Evolutionary conservation across 2,113 vertebrate genomes (phyloP), one percentile per base, ranked within the genome.

Genomic region (Melospiza melodia): DNA sequence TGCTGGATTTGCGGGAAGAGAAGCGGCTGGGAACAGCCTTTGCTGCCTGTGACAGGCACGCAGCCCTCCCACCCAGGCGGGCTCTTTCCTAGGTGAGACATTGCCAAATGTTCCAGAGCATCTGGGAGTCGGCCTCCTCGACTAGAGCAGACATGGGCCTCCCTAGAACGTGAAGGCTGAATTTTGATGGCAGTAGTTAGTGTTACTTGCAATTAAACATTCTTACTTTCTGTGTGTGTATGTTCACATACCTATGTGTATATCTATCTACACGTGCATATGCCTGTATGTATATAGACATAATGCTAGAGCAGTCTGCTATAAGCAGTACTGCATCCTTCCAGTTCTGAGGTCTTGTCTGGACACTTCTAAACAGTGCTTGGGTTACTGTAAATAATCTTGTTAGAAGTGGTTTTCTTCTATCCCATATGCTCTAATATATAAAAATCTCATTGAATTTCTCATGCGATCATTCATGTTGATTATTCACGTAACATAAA

Each of bases 181-280:
- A 24, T 43, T 55, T 75, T 1, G 4, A 5, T 67, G 48, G 27
- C 14, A 84, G 48, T 35, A 37, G 35, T 65, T 63, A 21, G 46
- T 46, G 39, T 78, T 91, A 78, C 37, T 43, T 48, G 22, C 46
- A 79, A 54, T 57, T 84, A 37, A 80, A 46, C 16, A 5, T 61
- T 41, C 2, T 48, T 31, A 6, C 24, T 71, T 62, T 76, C 23
- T 75, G 2, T 61, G 25, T 57, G 2, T 39, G 15, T 61, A 12
- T 10, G 5, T 46, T 22, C 11, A 27, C 24, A 17, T 33, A 1
- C 4, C 1, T 39, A 1, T 9, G 16, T 37, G 6, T 6, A 0
- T 52, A 15, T n/a, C 2, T 43, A 19, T 44, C 5, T 22, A 20
- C 5, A 48, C 10, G 0, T 17, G 9, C 19, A 3, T 52, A 12